phyloP scores from a whole-genome alignment of 1,140 invertebrate species.

The Caenorhabditis tropicalis region DNA sequence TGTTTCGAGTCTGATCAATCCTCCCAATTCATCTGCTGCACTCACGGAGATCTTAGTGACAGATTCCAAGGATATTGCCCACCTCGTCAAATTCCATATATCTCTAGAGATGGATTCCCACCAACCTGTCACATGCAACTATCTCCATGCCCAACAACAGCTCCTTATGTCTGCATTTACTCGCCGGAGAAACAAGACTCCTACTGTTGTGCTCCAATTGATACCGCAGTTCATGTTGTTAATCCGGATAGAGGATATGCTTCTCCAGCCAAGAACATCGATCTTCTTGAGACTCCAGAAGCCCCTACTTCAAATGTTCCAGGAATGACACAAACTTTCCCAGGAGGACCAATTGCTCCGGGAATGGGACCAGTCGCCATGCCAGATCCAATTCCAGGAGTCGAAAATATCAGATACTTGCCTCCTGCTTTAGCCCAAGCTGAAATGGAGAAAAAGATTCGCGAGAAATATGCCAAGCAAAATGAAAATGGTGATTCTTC shows the following conservation, averaged over 20 bases:
- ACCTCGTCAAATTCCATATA: constrained; percentile 67
- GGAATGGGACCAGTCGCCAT: constrained; percentile 45
- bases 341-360: constrained; percentile 35
- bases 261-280: constrained; percentile 30
- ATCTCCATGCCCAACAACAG: constrained; percentile 67
- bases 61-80: constrained; percentile 65
- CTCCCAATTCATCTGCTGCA: constrained; percentile 57
- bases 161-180: constrained; percentile 70
- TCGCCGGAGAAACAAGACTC: constrained; percentile 71
- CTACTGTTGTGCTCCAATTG: constrained; percentile 69
- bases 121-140: constrained; percentile 69
- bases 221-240: constrained; percentile 58
- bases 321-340: constrained; percentile 40
- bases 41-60: constrained; percentile 48
- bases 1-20: constrained; percentile 50
- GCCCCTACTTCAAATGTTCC: neutral
- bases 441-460: constrained; percentile 32
- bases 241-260: constrained; percentile 30
- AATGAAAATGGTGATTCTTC: neutral
- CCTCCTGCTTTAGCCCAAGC: constrained; percentile 9
- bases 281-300: neutral
- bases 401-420: neutral
- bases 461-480: constrained; percentile 6
- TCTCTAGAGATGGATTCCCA: constrained; percentile 59
- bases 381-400: constrained; percentile 51